Base-by-base conservation (phyloP, 2,113 vertebrate species). In the Protobothrops mucrosquamatus region DNA sequence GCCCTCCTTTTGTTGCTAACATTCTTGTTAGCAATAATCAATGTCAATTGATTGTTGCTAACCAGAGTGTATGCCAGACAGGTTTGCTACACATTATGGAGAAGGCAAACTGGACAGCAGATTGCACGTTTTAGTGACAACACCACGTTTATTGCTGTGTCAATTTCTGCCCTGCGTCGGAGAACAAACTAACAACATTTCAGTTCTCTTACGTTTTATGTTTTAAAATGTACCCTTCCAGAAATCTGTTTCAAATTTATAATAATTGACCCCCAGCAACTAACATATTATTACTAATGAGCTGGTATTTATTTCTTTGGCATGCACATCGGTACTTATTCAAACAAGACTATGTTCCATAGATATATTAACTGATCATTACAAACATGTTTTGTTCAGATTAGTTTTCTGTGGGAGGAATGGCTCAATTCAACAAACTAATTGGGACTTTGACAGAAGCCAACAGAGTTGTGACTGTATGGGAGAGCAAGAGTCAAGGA, bases 231-330 rank as follows among this genome's bases (percentile, higher is more conserved):
- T 22, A 91, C 55, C 93, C 0, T 92, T 51, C 92, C 24, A 93
- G 69, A 93, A 94, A 95, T 92, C 91, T 95, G 94, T 14, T 96
- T 96, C 91, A 94, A 89, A 94, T 94, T 1, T 1, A 18, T 93
- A 91, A 90, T 89, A 64, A 26, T 91, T 94, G 23, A 46, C 90
- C 94, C 61, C 93, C 74, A 95, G 92, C 59, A 87, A 94, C 48
- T 95, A 94, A 69, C 90, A 94, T 95, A 95, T 96, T 95, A 95
- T 95, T 94, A 95, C 94, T 94, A 93, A 93, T 94, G 95, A 90
- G 3, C n/a, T 88, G 88, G 89, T 57, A 95, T 95, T 95, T 93
- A 93, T 93, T 94, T 94, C 69, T 92, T 96, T 96, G 94, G 92
- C 92, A 95, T 89, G 86, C 69, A 94, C 91, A 96, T 64, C 1